Conservation (phyloP, 2,797 vertebrate genomes). For the Anomalospiza imberbis region DNA sequence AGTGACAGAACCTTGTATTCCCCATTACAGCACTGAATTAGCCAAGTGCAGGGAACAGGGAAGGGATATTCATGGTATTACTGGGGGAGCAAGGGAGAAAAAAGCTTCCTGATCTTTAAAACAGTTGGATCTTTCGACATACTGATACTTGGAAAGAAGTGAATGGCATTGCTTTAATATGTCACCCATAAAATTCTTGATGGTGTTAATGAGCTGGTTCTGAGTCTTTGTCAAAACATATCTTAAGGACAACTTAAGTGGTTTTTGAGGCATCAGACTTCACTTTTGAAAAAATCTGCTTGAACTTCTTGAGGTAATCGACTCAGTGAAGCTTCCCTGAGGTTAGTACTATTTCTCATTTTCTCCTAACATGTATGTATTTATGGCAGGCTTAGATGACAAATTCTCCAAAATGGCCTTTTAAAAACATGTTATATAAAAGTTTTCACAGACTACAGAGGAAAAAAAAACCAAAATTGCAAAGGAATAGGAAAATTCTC, state of each 20-base stretch:
- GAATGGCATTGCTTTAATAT: background rate
- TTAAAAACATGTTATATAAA: background rate
- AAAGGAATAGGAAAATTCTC: background rate
- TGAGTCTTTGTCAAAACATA: background rate
- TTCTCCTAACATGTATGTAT: background rate
- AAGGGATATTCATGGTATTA: background rate
- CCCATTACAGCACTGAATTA: background rate
- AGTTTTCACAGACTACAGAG: background rate
- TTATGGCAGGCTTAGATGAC: background rate
- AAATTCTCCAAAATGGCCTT: background rate
- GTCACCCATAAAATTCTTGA: background rate
- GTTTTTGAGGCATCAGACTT: background rate
- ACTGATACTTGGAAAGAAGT: background rate
- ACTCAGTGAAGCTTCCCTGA: background rate
- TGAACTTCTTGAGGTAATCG: background rate
- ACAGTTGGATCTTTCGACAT: background rate
- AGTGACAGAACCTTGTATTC: slow-evolving; percentile 16
- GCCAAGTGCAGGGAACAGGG: background rate
- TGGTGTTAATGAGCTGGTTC: background rate
- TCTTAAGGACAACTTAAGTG: background rate
- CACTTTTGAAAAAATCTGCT: background rate
- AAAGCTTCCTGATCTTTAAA: background rate
- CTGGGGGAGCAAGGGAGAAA: background rate
- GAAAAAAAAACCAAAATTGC: background rate
- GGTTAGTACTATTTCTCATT: background rate